Percentiles rank a stretch among this genome's conserved stretches.
Evolutionary conservation across 2,113 vertebrate species (phyloP).

Genomic region (Paramormyrops kingsleyae): DNA sequence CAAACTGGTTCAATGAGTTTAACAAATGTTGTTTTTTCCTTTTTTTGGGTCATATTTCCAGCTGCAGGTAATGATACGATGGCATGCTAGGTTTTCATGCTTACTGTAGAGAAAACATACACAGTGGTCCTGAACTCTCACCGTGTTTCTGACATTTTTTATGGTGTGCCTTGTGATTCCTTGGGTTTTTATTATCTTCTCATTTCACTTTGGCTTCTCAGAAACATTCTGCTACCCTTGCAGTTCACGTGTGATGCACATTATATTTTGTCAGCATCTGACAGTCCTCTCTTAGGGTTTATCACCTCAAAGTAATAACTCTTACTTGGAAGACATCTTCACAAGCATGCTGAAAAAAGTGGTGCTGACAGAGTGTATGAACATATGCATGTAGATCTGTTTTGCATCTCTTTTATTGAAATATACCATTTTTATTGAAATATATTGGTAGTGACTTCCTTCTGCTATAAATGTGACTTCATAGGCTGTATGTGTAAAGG

Average conservation of each 20-base stretch:
- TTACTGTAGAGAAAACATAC: slow-evolving; percentile 8
- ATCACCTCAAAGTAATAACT: slow-evolving; percentile 34
- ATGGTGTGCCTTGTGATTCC: neutral
- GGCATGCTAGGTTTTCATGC: slow-evolving; percentile 7
- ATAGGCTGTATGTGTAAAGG: neutral
- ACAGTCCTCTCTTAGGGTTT: slow-evolving; percentile 33
- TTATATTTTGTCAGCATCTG: slow-evolving; percentile 37
- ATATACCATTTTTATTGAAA: neutral
- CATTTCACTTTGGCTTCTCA: slow-evolving; percentile 47
- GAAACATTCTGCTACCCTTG: slow-evolving; percentile 47
- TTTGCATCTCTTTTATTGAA: neutral
- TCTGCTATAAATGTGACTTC: neutral
- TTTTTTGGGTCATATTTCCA: neutral
- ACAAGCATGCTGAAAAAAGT: neutral
- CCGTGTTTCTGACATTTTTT: slow-evolving; percentile 33
- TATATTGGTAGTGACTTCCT: neutral
- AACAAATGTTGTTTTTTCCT: neutral
- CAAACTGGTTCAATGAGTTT: neutral
- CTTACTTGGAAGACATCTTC: slow-evolving; percentile 15
- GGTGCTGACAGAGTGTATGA: neutral
- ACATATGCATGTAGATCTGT: slow-evolving; percentile 11
- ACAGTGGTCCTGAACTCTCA: slow-evolving; percentile 36
- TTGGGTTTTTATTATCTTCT: slow-evolving; percentile 28
- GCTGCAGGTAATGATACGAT: neutral
- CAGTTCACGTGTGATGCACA: slow-evolving; percentile 30